phyloP scores from a whole-genome alignment of 2,113 vertebrate genomes.

The Callospermophilus lateralis region DNA sequence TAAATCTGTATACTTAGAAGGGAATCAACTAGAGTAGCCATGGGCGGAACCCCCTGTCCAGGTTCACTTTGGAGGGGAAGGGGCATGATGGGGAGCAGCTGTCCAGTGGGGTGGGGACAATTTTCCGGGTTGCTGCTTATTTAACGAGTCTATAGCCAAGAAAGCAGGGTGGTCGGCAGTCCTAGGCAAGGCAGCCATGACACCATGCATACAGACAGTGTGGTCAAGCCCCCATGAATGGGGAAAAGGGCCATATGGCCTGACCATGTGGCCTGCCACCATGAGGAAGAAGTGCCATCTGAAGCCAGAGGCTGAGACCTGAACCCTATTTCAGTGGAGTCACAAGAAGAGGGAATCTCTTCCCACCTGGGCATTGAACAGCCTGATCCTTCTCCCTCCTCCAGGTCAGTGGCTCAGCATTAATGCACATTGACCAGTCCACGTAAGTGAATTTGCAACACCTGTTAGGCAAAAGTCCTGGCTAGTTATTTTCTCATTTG shows the following conservation, averaged over 20 bases:
- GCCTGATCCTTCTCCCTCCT: not conserved
- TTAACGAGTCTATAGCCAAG: not conserved
- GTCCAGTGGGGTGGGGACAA: too few species aligned
- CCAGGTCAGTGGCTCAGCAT: not conserved
- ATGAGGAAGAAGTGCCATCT: not conserved
- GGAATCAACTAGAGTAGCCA: too few species aligned
- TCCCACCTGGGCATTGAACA: too few species aligned
- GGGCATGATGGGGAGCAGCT: not conserved
- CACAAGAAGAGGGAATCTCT: fast-evolving
- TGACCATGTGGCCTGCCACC: not conserved
- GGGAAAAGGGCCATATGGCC: not conserved
- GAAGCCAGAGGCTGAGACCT: not conserved
- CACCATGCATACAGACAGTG: not conserved
- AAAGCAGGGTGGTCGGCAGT: too few species aligned
- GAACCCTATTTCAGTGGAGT: not conserved
- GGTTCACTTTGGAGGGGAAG: not conserved
- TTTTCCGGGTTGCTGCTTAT: not conserved
- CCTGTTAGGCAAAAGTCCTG: not conserved
- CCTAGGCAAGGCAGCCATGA: too few species aligned
- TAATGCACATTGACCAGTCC: fast-evolving
- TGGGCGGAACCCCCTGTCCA: not conserved
- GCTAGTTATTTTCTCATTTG: not conserved
- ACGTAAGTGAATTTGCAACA: too few species aligned
- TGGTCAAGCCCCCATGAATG: too few species aligned
- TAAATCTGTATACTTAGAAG: not conserved